Percentiles rank a stretch among this genome's conserved stretches.
Conservation (phyloP, 2,888 invertebrate genomes). For the Meteorus cinctellus region DNA sequence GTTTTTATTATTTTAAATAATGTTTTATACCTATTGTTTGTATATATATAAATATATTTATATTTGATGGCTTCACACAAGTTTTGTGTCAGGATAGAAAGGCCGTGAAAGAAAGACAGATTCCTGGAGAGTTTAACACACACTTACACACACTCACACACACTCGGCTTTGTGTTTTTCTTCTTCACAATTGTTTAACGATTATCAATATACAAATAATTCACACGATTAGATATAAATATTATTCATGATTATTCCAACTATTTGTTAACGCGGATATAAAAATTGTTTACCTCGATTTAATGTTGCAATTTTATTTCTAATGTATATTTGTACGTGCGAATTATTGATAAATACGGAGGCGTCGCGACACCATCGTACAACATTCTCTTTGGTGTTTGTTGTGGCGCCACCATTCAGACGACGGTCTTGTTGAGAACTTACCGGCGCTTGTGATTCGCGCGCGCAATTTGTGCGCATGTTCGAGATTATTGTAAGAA, state of each 20-base stretch:
- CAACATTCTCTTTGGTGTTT: constrained; percentile 38
- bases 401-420: constrained; percentile 12
- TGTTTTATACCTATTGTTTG: not conserved
- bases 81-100: constrained; percentile 23
- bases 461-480: constrained; percentile 18
- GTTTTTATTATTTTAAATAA: not conserved
- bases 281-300: constrained; percentile 13
- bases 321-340: constrained; percentile 57
- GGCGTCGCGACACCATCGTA: constrained; percentile 65
- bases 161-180: constrained; percentile 17
- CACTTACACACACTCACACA: constrained; percentile 13
- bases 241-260: not conserved
- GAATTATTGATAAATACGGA: constrained; percentile 68
- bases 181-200: constrained; percentile 13
- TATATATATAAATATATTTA: constrained; percentile 2
- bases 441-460: not conserved
- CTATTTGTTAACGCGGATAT: constrained; percentile 3
- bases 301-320: constrained; percentile 36
- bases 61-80: constrained; percentile 3
- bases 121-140: constrained; percentile 2
- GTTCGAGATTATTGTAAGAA: not conserved
- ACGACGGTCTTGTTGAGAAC: constrained; percentile 34
- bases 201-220: not conserved
- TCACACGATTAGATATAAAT: constrained; percentile 6
- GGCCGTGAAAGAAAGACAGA: constrained; percentile 17